These are phyloP conservation scores for Cybosia mesomella DNA, from an alignment of 2,888 invertebrate species.

Conservation along the genomic window DNA sequence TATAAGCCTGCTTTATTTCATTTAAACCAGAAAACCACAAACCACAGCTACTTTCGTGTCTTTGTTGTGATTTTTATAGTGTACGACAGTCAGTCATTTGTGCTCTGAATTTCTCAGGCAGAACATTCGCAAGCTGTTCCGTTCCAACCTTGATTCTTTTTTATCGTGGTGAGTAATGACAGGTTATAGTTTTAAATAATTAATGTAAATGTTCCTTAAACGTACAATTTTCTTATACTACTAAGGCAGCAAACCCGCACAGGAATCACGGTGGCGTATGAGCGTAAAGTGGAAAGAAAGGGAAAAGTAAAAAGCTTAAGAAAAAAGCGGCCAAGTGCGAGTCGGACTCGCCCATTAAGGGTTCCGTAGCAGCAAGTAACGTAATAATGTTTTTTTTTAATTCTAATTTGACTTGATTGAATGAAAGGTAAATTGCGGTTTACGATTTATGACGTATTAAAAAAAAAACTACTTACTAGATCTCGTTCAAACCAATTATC, in stretches of 20 bases:
- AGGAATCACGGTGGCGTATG: neutral
- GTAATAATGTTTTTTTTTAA: no score
- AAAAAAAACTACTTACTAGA: no score
- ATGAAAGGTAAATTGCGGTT: no score
- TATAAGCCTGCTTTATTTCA: slow-evolving; percentile 54
- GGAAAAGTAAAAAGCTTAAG: no score
- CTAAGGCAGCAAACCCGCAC: neutral
- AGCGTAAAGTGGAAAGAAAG: no score
- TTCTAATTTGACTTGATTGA: no score
- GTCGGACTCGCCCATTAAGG: no score
- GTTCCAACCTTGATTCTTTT: slow-evolving; percentile 49
- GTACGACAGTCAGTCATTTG: slow-evolving; percentile 39
- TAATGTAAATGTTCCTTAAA: slow-evolving; percentile 2
- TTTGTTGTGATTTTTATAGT: slow-evolving; percentile 73
- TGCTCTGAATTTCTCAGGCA: slow-evolving; percentile 43
- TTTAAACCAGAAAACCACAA: slow-evolving; percentile 68
- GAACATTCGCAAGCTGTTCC: slow-evolving; percentile 48
- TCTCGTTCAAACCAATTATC: no score
- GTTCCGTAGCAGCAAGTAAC: no score
- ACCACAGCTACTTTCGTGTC: slow-evolving; percentile 70
- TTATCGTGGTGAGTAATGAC: slow-evolving; percentile 15
- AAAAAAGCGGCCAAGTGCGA: no score
- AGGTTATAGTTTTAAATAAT: slow-evolving; percentile 1
- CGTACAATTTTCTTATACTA: neutral
- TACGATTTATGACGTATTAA: no score